Conservation (phyloP, 2,113 vertebrate genomes). For the Eptesicus fuscus region DNA sequence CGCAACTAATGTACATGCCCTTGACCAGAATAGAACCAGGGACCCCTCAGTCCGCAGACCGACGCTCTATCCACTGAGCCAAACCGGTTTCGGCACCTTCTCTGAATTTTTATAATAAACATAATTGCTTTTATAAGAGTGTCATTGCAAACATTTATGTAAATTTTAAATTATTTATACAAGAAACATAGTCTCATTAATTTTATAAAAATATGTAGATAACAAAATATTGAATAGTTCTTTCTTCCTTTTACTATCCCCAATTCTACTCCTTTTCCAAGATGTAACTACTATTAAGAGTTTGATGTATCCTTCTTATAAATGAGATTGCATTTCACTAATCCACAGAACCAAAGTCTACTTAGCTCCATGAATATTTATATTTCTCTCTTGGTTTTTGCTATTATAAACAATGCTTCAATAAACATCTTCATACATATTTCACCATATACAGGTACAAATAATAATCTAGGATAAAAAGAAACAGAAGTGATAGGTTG, state of each 20-base stretch:
- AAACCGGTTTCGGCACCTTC: too few relatives aligned
- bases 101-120: constrained; percentile 8
- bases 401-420: not conserved
- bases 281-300: not conserved
- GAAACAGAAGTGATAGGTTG: not conserved
- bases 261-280: not conserved
- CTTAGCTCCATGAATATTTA: not conserved
- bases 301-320: not conserved
- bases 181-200: not conserved
- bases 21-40: too few relatives aligned
- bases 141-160: constrained; percentile 1
- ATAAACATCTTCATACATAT: not conserved
- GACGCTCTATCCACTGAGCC: too few relatives aligned
- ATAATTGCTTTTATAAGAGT: not conserved
- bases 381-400: not conserved
- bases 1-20: too few relatives aligned
- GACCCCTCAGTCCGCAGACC: too few relatives aligned
- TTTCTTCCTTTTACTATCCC: not conserved
- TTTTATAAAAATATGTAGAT: not conserved
- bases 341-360: not conserved
- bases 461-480: constrained; percentile 14
- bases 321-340: not conserved
- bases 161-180: constrained; percentile 11
- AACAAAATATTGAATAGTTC: constrained; percentile 15
- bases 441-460: not conserved